Conservation (phyloP, 2,888 invertebrate genomes). For the Hypena proboscidalis region DNA sequence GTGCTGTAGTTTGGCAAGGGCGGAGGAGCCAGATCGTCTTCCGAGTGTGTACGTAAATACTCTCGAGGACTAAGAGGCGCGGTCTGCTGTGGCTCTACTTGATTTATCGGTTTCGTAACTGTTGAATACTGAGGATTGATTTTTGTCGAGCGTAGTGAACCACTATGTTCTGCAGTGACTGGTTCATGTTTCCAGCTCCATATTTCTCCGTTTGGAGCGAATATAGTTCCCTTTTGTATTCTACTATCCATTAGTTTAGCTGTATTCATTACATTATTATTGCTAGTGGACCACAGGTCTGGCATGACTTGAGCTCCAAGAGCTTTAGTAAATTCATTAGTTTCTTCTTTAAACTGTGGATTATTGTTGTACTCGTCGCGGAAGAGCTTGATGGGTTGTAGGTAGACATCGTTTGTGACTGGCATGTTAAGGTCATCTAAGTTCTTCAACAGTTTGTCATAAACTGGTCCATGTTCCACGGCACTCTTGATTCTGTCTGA, state of each 20-base stretch:
- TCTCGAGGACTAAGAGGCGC: conserved; percentile 75
- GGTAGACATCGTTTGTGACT: conserved; percentile 79
- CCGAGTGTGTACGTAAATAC: conserved; percentile 69
- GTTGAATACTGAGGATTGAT: conserved; percentile 79
- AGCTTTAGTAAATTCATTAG: conserved; percentile 80
- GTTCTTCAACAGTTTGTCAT: conserved; percentile 84
- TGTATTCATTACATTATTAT: conserved; percentile 75
- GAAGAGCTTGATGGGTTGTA: conserved; percentile 84
- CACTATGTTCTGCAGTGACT: conserved; percentile 77
- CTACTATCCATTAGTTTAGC: conserved; percentile 73
- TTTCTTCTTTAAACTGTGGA: conserved; percentile 83
- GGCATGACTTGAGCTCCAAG: conserved; percentile 77
- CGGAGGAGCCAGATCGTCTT: conserved; percentile 71
- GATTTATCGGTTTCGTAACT: conserved; percentile 72
- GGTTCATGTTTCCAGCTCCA: conserved; percentile 84
- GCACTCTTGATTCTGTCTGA: conserved; percentile 85
- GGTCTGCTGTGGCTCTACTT: conserved; percentile 77
- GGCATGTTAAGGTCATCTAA: conserved; percentile 82
- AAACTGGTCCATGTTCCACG: conserved; percentile 85
- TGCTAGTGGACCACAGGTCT: conserved; percentile 69
- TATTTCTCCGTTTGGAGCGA: conserved; percentile 81
- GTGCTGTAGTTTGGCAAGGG: conserved; percentile 79
- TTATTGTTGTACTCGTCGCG: conserved; percentile 83
- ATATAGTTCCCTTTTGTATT: conserved; percentile 80
- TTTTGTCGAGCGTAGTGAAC: conserved; percentile 77